These are phyloP conservation scores for Lysandra coridon DNA, from an alignment of 2,888 invertebrate species.

Conservation along the genomic window DNA sequence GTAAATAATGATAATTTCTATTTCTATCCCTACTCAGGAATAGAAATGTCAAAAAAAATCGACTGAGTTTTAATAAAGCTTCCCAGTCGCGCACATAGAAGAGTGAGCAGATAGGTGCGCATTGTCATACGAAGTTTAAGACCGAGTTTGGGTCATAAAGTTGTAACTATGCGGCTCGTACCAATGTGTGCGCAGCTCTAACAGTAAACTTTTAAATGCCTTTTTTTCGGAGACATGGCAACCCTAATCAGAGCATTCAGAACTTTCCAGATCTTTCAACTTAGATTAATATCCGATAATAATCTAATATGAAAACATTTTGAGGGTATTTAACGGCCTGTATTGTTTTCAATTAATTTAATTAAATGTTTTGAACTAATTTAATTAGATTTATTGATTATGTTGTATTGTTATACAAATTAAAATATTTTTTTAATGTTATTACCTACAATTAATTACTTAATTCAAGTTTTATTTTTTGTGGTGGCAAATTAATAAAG, in stretches of 20 bases:
- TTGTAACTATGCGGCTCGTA: not conserved
- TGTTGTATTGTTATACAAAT: not conserved
- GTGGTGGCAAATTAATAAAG: too few species aligned
- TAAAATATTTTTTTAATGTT: not conserved
- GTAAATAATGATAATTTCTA: too few species aligned
- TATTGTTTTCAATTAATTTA: slow-evolving; percentile 20
- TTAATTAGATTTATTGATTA: slow-evolving; percentile 1
- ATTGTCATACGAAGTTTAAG: not conserved
- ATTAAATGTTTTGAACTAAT: slow-evolving; percentile 25
- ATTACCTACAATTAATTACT: too few species aligned
- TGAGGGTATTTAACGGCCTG: slow-evolving; percentile 10
- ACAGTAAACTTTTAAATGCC: too few species aligned
- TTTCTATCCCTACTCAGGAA: too few species aligned
- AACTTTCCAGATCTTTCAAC: slow-evolving; percentile 30
- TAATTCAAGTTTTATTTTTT: too few species aligned
- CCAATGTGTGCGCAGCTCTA: too few species aligned
- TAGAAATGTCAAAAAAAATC: too few species aligned
- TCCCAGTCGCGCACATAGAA: not conserved
- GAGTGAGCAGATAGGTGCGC: not conserved
- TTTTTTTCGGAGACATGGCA: not conserved
- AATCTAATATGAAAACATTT: slow-evolving; percentile 20
- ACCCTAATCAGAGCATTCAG: slow-evolving; percentile 6
- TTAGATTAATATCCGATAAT: slow-evolving; percentile 32
- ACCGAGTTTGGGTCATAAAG: not conserved
- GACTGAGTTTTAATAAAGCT: too few species aligned